Evolutionary conservation across 2,797 vertebrate species (phyloP).

Genomic region (Salmo trutta): DNA sequence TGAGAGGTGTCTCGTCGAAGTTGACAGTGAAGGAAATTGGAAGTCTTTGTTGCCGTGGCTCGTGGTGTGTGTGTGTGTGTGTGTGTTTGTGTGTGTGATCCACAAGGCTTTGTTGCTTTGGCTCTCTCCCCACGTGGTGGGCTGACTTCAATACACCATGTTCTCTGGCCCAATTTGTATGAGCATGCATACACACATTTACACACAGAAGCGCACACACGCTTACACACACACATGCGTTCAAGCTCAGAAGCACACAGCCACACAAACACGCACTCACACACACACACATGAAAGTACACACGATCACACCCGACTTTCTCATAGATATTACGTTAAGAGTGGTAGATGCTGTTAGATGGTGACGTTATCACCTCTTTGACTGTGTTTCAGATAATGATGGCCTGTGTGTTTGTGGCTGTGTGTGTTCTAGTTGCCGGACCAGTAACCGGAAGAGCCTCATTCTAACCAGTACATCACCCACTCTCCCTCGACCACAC

Average conservation of each 20-base stretch:
- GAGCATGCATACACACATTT: not conserved
- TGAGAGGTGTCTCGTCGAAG: conserved; percentile 33
- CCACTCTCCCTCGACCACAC: conserved; percentile 89
- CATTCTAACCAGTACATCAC: conserved; percentile 93
- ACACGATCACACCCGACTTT: not conserved
- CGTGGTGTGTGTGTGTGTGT: not conserved
- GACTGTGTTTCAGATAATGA: conserved; percentile 46
- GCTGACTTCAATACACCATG: conserved; percentile 52
- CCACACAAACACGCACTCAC: too few species aligned
- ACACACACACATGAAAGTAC: not conserved
- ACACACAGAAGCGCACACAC: conserved; percentile 6
- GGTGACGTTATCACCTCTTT: not conserved
- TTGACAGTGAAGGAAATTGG: conserved; percentile 63
- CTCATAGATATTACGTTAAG: not conserved
- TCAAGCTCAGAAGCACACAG: not conserved
- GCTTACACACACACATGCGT: not conserved
- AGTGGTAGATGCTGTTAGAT: too few species aligned
- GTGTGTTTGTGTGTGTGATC: not conserved
- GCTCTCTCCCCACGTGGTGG: conserved; percentile 28
- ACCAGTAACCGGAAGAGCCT: conserved; percentile 95
- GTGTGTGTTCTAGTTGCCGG: conserved; percentile 80
- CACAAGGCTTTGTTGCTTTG: not conserved
- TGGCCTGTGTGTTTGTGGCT: conserved; percentile 10
- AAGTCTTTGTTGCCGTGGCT: conserved; percentile 53
- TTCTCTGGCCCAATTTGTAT: conserved; percentile 25